Base-by-base conservation (phyloP, 1,140 invertebrate genomes). In the Microplitis demolitor region DNA sequence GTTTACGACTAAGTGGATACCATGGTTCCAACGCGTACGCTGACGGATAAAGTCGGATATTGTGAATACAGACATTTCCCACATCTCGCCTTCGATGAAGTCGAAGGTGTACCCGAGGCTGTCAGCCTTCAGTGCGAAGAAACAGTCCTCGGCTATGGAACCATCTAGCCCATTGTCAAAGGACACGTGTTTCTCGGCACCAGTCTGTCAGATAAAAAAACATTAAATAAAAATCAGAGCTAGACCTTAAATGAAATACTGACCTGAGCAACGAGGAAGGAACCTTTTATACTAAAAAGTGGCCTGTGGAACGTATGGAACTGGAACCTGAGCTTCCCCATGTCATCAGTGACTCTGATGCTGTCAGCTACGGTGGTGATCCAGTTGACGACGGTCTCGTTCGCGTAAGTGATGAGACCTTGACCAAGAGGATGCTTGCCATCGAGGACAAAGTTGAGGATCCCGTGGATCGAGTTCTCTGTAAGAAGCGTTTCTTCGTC, bases 401-500 rank as follows among this genome's bases (percentile, higher is more conserved):
- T 98, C 1, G 97, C 97, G 88, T 99, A 99, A 3, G 97, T 99
- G 69, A 99, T 98, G 9, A 99, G 89, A 2, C 98, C 98, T 89
- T 99, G 98, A 0, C 98, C 98, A 88, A 99, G 98, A 72, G 96
- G 93, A 88, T 98, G 94, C 84, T 95, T 96, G 0, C 97, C 97
- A 87, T 98, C 95, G 56, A 93, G 88, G 24, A 98, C 95, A 90
- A 99, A 99, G 83, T 99, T 99, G 13, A 99, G 87, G 78, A 99
- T 96, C 9, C 98, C 98, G 50, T 92, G 88, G 64, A 96, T 91
- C 24, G 95, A 94, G 84, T 98, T 97, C 80, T 97, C 95, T 3
- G 97, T 99, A 1, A 99, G 87, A 37, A 99, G 84, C 0, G 98
- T 99, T 86, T 99, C 98, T 88, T 99, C 98, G 84, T 99, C 98